Conservation (phyloP, 2,888 invertebrate genomes). For the Automeris io region DNA sequence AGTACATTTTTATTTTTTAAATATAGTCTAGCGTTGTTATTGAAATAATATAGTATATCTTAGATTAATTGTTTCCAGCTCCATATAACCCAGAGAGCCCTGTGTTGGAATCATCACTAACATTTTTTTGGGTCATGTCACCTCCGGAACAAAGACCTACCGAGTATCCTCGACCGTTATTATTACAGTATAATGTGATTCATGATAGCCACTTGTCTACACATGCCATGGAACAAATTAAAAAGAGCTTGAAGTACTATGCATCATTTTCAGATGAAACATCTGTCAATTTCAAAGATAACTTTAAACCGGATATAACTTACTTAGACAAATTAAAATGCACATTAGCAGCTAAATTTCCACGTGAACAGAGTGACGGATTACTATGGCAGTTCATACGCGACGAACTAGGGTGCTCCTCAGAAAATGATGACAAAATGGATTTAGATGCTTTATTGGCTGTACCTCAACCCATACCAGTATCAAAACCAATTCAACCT, state of each 20-base stretch:
- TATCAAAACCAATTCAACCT: slow-evolving; percentile 54
- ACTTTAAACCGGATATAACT: slow-evolving; percentile 82
- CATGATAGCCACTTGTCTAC: slow-evolving; percentile 89
- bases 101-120: slow-evolving; percentile 88
- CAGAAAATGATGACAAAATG: slow-evolving; percentile 82
- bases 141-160: slow-evolving; percentile 94
- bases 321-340: slow-evolving; percentile 91
- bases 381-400: slow-evolving; percentile 87
- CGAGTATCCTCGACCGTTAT: slow-evolving; percentile 95
- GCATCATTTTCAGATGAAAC: slow-evolving; percentile 72
- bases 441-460: slow-evolving; percentile 77
- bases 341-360: slow-evolving; percentile 88
- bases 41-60: neutral
- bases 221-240: slow-evolving; percentile 90
- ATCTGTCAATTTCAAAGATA: slow-evolving; percentile 71
- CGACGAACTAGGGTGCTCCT: slow-evolving; percentile 82
- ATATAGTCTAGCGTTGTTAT: neutral
- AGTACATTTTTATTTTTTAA: slow-evolving; percentile 50
- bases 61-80: slow-evolving; percentile 71
- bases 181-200: slow-evolving; percentile 89
- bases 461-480: slow-evolving; percentile 74
- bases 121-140: slow-evolving; percentile 97
- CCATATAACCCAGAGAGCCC: slow-evolving; percentile 89
- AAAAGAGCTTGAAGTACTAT: slow-evolving; percentile 90
- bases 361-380: slow-evolving; percentile 86